Evolutionary conservation across 2,797 vertebrate species (phyloP), one percentile per base, ranked within the genome.

Genomic region (Karalla daura): DNA sequence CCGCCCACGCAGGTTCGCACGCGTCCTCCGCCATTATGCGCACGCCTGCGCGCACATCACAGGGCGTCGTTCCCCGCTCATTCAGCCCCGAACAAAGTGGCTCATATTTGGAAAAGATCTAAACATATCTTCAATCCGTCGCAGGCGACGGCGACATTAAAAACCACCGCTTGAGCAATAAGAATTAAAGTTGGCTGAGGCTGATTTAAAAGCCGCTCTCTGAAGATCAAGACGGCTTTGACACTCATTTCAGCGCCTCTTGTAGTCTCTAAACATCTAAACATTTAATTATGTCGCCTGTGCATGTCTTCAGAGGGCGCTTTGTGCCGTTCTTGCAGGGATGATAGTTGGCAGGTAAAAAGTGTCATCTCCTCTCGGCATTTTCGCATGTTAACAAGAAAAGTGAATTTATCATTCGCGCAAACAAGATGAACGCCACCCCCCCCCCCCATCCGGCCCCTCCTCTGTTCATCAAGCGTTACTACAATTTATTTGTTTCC

Each of bases 231-330:
- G 49, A 59, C 12, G 7, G 52, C 60, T 76, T 68, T 78, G 63
- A 67, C 54, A 65, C 68, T 72, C 65, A 54, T 78, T 68, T 76
- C 55, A 44, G 64, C 61, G 60, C 44, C 28, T 76, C 68, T 43
- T 65, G 67, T 76, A 23, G 25, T 78, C 54, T 67, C 39, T 54
- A 64, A 81, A 81, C 44, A 70, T 62, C 20, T 23, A 23, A 75
- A 51, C 68, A 62, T 88, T 78, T 89, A 76, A 88, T 88, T 74
- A 72, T n/a, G 18, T 53, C 40, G 32, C 63, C 37, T 63, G 67
- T 77, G 66, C 47, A 32, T 63, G 44, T 70, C 21, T 61, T 63
- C 52, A 63, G 44, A 64, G 36, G 50, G 35, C 50, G 52, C 74
- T 74, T 71, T 86, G 70, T 70, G 75, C 11, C 3, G 21, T 59